Percentiles rank a stretch among this genome's conserved stretches.
Evolutionary conservation across 2,113 vertebrate species (phyloP).

Genomic region (Colius striatus): DNA sequence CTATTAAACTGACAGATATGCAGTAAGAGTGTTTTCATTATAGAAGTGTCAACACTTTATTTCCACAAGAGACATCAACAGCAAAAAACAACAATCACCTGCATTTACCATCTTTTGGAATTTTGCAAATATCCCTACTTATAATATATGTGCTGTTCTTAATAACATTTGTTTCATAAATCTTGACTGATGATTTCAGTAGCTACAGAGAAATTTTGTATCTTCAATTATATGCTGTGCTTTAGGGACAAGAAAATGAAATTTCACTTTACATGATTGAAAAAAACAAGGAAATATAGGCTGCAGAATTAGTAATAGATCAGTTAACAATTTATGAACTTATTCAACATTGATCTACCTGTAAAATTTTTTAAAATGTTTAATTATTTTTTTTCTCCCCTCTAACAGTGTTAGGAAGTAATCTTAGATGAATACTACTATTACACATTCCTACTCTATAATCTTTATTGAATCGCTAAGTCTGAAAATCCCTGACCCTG

Average conservation of each 20-base stretch:
- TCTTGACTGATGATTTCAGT: background rate
- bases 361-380: background rate
- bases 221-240: background rate
- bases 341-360: background rate
- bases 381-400: background rate
- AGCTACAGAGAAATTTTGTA: background rate
- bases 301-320: background rate
- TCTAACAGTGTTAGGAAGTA: background rate
- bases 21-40: constrained; percentile 42
- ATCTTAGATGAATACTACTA: background rate
- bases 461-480: constrained; percentile 14
- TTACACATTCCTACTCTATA: background rate
- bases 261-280: background rate
- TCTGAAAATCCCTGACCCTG: constrained; percentile 1
- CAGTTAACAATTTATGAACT: background rate
- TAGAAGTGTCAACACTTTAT: constrained; percentile 11
- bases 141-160: background rate
- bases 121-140: background rate
- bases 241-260: background rate
- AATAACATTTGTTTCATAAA: background rate
- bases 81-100: background rate
- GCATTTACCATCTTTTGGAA: constrained; percentile 2
- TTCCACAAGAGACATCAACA: constrained; percentile 15
- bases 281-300: background rate
- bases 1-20: constrained; percentile 46